A percentile compares a stretch with the other conserved stretches of the same genome.
Evolutionary conservation across 2,113 vertebrate genomes (phyloP).

Genomic region (Sylvietta virens): DNA sequence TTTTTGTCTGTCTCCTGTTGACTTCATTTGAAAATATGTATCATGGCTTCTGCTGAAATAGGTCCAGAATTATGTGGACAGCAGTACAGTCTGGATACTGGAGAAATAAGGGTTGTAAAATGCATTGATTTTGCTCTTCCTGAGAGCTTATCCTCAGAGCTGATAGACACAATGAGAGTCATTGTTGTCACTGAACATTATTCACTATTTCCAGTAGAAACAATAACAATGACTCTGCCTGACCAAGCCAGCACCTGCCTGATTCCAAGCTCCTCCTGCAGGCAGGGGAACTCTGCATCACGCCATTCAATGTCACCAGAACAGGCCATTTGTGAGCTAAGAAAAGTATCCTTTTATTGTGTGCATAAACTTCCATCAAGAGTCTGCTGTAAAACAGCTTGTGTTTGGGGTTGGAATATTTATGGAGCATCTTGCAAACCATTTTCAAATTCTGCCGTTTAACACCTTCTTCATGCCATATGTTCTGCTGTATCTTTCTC

Average conservation of each 20-base stretch:
- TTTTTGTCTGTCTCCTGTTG: neutral
- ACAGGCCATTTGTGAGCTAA: neutral
- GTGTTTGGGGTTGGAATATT: slow-evolving; percentile 32
- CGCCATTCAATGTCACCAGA: neutral
- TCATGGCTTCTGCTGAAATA: neutral
- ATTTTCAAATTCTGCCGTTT: slow-evolving; percentile 1
- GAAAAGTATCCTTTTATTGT: neutral
- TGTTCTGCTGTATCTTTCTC: slow-evolving; percentile 37
- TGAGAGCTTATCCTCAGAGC: neutral
- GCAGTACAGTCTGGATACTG: neutral
- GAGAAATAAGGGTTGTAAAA: neutral
- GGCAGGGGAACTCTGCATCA: neutral
- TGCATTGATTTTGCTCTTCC: neutral
- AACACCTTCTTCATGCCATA: slow-evolving; percentile 33
- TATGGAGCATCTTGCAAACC: slow-evolving; percentile 17
- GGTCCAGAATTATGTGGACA: neutral
- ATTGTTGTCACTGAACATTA: neutral
- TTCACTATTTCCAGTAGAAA: neutral
- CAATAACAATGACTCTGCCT: neutral
- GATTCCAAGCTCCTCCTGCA: neutral
- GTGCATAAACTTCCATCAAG: neutral
- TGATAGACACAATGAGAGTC: neutral
- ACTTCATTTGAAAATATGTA: neutral
- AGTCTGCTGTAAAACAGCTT: slow-evolving; percentile 25
- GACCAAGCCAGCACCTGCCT: neutral